Evolutionary conservation across 1,140 invertebrate species (phyloP).

Genomic region (Druon quercuslanigerum): DNA sequence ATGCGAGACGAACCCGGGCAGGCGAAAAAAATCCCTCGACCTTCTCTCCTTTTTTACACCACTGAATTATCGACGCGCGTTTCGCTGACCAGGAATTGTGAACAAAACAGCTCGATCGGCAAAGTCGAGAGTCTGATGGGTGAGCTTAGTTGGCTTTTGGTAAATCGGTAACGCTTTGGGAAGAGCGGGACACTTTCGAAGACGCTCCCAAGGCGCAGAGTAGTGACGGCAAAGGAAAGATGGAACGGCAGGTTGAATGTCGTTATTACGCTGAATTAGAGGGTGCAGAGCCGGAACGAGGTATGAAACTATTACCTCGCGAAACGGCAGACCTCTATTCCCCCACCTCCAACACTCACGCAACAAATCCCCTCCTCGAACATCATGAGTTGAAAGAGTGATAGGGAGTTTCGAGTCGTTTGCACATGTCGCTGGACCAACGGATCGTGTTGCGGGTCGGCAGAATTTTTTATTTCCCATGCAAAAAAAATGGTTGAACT

Average conservation of each 20-base stretch:
- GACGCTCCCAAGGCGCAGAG: constrained; percentile 3
- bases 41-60: constrained; percentile 62
- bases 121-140: background rate
- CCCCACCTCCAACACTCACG: constrained; percentile 23
- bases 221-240: constrained; percentile 56
- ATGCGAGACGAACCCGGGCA: constrained; percentile 67
- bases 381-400: background rate
- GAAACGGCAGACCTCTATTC: constrained; percentile 64
- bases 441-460: background rate
- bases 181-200: background rate
- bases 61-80: constrained; percentile 58
- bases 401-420: background rate
- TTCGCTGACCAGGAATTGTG: constrained; percentile 8
- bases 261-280: constrained; percentile 76
- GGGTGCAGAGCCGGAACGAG: constrained; percentile 75
- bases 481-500: no score
- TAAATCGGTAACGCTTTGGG: background rate
- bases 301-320: constrained; percentile 76
- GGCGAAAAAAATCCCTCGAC: constrained; percentile 51
- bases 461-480: no score
- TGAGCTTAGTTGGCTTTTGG: background rate
- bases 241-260: constrained; percentile 73
- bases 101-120: background rate
- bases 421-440: constrained; percentile 1
- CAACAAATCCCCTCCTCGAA: background rate